A percentile compares a stretch with the other conserved stretches of the same genome.
phyloP scores from a whole-genome alignment of 2,113 vertebrate species.

The Atractosteus spatula region DNA sequence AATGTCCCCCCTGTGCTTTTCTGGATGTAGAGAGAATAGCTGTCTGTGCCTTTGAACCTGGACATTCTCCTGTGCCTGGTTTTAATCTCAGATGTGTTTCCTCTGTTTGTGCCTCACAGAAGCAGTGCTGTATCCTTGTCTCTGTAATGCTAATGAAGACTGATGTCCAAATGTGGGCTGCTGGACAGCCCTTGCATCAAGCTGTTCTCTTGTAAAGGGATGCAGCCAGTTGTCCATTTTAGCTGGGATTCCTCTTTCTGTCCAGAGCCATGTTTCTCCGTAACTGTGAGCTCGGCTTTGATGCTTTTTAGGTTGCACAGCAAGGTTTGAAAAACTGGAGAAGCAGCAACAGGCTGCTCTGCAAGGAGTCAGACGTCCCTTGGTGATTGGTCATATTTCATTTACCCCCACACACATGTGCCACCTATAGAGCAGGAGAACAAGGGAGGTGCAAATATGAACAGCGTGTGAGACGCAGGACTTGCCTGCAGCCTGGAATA shows the following conservation, averaged over 20 bases:
- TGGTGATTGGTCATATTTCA: slow-evolving; percentile 63
- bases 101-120: no score
- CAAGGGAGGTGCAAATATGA: slow-evolving; percentile 41
- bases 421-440: slow-evolving; percentile 47
- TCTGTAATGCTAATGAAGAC: no score
- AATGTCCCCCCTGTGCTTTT: no score
- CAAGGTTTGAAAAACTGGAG: background rate
- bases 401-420: slow-evolving; percentile 22
- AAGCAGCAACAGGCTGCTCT: background rate
- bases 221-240: slow-evolving; percentile 30
- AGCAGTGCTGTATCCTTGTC: no score
- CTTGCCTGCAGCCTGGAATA: no score
- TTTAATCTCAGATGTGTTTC: no score
- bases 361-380: slow-evolving; percentile 15
- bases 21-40: no score
- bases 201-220: no score
- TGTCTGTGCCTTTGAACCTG: no score
- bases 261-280: slow-evolving; percentile 28
- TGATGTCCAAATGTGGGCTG: no score
- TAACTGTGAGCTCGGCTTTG: slow-evolving; percentile 32
- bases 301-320: background rate
- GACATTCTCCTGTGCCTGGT: no score
- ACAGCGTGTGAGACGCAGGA: slow-evolving; percentile 36
- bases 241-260: slow-evolving; percentile 51
- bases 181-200: no score